Percentiles rank a stretch among this genome's conserved stretches.
phyloP scores from a whole-genome alignment of 1,140 invertebrate species.

The Caerostris darwini region DNA sequence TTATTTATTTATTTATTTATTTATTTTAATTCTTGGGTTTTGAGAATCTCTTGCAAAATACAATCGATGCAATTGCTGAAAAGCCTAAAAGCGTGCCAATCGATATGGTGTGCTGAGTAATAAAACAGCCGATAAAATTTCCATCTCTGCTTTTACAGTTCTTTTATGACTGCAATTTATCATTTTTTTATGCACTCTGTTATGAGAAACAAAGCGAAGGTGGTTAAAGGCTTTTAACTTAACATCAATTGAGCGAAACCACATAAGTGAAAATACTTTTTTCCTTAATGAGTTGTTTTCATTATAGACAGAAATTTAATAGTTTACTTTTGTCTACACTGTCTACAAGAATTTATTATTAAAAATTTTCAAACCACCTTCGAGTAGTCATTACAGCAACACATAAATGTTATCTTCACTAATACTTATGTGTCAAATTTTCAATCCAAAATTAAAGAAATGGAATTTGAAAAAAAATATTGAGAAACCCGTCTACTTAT shows the following conservation, averaged over 20 bases:
- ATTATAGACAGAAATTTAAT: not conserved
- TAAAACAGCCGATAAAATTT: not conserved
- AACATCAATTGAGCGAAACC: not conserved
- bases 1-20: too few species aligned
- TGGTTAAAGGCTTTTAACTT: not conserved
- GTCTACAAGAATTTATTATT: not conserved
- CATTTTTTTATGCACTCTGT: not conserved
- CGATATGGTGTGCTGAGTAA: not conserved
- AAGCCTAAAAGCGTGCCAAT: slow-evolving; percentile 12
- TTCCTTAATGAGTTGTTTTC: not conserved
- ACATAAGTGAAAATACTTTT: not conserved
- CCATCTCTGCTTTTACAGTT: not conserved
- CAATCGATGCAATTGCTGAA: not conserved
- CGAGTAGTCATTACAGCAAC: not conserved
- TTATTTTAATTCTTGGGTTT: too few species aligned
- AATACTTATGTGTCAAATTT: too few species aligned
- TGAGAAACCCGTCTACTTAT: too few species aligned
- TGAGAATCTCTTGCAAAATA: not conserved
- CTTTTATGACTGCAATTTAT: not conserved
- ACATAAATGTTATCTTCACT: too few species aligned
- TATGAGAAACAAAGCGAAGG: not conserved
- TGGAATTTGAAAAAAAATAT: too few species aligned
- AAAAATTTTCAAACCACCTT: not conserved
- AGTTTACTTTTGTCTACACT: not conserved
- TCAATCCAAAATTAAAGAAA: too few species aligned